These are phyloP conservation scores for Gobio gobio DNA, from an alignment of 2,113 vertebrate genomes.

Conservation along the genomic window DNA sequence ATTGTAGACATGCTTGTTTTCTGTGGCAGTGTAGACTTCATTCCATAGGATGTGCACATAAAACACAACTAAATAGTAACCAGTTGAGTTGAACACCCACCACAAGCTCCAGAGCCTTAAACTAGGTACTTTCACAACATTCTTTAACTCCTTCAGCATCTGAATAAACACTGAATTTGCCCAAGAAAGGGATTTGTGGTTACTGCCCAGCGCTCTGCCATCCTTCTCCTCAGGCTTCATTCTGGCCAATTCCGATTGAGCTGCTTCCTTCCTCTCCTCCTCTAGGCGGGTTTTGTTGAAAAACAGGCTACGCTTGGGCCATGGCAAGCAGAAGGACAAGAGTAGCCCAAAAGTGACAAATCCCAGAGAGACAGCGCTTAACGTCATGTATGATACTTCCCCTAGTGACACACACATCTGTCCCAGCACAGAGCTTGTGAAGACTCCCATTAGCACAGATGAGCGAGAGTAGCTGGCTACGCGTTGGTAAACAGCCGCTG, in stretches of 20 bases:
- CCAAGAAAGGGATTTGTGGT: constrained; percentile 58
- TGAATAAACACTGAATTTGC: constrained; percentile 69
- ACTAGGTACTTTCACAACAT: constrained; percentile 69
- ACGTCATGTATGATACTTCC: constrained; percentile 65
- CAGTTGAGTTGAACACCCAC: constrained; percentile 93
- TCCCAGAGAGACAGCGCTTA: constrained; percentile 83
- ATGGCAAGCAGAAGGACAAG: constrained; percentile 84
- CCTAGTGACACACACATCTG: constrained; percentile 82
- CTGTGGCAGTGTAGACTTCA: constrained; percentile 58
- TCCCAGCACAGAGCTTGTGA: constrained; percentile 90
- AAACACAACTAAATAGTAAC: constrained; percentile 93
- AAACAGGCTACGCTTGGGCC: constrained; percentile 88
- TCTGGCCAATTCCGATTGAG: constrained; percentile 64
- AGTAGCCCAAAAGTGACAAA: constrained; percentile 83
- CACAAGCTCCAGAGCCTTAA: constrained; percentile 93
- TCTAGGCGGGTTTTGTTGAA: constrained; percentile 75
- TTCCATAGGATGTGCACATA: constrained; percentile 94
- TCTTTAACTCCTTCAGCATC: constrained; percentile 81
- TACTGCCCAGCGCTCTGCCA: not conserved
- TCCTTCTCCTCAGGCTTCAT: constrained; percentile 42
- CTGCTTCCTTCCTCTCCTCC: fast-evolving
- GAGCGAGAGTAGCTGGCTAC: constrained; percentile 90
- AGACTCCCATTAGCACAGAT: constrained; percentile 87
- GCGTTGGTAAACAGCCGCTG: constrained; percentile 82
- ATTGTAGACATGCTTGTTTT: constrained; percentile 81